Evolutionary conservation across 2,888 invertebrate species (phyloP).

Genomic region (Hymenopus coronatus): DNA sequence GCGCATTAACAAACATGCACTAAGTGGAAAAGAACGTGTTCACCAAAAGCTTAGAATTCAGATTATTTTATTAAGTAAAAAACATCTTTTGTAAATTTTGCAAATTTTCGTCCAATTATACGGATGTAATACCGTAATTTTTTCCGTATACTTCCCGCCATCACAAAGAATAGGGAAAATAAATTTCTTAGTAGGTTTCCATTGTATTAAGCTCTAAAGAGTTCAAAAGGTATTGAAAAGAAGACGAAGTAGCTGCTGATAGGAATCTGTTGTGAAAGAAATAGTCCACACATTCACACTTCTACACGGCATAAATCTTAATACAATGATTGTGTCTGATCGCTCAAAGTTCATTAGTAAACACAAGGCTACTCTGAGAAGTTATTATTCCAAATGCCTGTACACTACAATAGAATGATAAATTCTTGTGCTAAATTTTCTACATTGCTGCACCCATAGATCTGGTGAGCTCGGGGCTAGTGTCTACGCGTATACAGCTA

Average conservation of each 20-base stretch:
- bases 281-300: neutral
- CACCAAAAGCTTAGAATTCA: too few relatives aligned
- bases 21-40: too few relatives aligned
- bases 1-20: too few relatives aligned
- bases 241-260: neutral
- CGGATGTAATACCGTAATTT: too few relatives aligned
- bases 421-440: neutral
- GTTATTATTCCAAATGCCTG: neutral
- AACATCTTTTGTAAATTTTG: too few relatives aligned
- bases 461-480: too few relatives aligned
- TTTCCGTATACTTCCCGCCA: too few relatives aligned
- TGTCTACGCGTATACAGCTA: too few relatives aligned
- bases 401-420: neutral
- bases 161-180: neutral
- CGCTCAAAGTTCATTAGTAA: neutral
- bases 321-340: neutral
- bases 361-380: neutral
- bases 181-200: neutral
- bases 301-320: neutral
- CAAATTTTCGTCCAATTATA: too few relatives aligned
- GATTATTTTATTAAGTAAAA: too few relatives aligned
- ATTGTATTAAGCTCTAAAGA: neutral
- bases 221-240: neutral
- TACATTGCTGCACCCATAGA: too few relatives aligned
- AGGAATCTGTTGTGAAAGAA: neutral